Conservation (phyloP, 2,113 vertebrate species). For the Myotis lucifugus region DNA sequence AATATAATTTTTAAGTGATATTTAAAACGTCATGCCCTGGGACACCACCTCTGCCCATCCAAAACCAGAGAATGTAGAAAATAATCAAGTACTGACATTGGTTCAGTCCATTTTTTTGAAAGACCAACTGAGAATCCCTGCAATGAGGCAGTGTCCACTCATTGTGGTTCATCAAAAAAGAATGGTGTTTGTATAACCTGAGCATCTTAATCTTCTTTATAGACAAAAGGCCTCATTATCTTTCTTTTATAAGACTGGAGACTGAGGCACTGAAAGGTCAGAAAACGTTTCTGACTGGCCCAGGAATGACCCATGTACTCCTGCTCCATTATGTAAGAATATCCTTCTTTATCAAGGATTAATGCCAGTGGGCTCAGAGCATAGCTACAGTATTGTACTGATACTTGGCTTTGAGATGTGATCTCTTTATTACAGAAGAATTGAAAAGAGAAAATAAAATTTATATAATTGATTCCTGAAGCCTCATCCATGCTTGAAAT, state of each 20-base stretch:
- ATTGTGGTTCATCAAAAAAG: slow-evolving; percentile 3
- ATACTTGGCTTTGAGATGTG: background rate
- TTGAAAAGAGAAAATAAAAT: slow-evolving; percentile 45
- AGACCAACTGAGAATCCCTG: background rate
- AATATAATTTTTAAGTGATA: background rate
- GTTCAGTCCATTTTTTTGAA: slow-evolving; percentile 21
- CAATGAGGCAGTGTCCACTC: background rate
- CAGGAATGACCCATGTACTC: background rate
- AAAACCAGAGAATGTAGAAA: slow-evolving; percentile 37
- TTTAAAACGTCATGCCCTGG: too few relatives aligned
- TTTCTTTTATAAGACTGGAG: slow-evolving; percentile 11
- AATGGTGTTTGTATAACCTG: background rate
- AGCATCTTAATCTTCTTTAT: background rate
- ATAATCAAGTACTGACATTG: background rate
- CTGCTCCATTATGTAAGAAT: background rate
- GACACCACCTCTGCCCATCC: too few relatives aligned
- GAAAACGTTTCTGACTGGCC: background rate
- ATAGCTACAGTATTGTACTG: background rate
- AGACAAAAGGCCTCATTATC: slow-evolving; percentile 11
- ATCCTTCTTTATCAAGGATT: background rate
- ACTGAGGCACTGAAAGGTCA: background rate
- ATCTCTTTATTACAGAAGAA: slow-evolving; percentile 16
- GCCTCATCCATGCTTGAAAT: background rate
- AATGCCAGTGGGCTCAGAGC: background rate
- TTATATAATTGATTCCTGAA: background rate